Percentiles rank a stretch among this genome's conserved stretches.
Conservation (phyloP, 2,888 invertebrate genomes). For the Seira sanloemensis region DNA sequence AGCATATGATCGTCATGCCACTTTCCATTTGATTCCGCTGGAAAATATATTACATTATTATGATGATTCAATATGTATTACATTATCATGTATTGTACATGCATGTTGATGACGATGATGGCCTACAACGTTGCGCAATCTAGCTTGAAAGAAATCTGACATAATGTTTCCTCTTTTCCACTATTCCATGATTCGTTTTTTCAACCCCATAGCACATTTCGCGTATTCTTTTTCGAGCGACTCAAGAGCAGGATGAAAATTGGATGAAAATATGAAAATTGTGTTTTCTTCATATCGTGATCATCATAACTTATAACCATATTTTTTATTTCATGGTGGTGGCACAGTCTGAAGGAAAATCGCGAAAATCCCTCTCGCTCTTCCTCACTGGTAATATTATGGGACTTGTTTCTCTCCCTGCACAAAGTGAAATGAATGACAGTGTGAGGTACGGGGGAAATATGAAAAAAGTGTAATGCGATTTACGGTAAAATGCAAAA, state of each 20-base stretch:
- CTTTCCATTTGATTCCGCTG: too few relatives aligned
- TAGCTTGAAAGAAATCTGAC: constrained; percentile 44
- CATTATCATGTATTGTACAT: background rate
- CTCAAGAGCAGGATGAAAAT: background rate
- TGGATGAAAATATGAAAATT: background rate
- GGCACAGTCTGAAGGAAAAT: constrained; percentile 4
- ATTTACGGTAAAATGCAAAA: background rate
- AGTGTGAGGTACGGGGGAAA: constrained; percentile 23
- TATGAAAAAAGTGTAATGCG: constrained; percentile 37
- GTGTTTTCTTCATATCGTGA: background rate
- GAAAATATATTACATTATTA: too few relatives aligned
- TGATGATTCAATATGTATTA: constrained; percentile 13
- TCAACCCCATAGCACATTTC: background rate
- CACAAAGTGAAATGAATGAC: constrained; percentile 46
- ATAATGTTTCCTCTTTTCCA: constrained; percentile 21
- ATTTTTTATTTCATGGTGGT: background rate
- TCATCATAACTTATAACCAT: background rate
- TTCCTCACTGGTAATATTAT: constrained; percentile 44
- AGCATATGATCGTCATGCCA: too few relatives aligned
- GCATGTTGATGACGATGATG: too few relatives aligned
- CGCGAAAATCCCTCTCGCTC: constrained; percentile 52
- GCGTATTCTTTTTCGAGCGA: background rate
- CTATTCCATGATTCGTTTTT: constrained; percentile 34
- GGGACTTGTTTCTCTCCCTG: constrained; percentile 45
- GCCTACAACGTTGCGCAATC: too few relatives aligned